Evolutionary conservation across 2,888 invertebrate genomes (phyloP).

Genomic region (Bimastos eiseni): DNA sequence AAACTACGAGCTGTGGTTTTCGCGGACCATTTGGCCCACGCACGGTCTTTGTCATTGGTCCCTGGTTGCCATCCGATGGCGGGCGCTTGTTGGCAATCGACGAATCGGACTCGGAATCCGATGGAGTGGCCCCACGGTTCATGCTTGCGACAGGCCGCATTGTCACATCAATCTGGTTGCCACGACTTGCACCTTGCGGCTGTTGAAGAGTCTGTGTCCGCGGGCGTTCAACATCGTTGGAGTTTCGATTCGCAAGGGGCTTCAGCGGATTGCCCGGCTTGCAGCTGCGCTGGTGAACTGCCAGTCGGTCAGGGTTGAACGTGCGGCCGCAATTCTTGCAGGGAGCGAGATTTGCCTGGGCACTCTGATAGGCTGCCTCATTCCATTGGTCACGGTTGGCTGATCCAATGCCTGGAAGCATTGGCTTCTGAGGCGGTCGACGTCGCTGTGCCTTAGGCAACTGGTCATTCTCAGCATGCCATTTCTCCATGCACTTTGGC

Average conservation of each 20-base stretch:
- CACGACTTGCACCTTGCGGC: slow-evolving; percentile 55
- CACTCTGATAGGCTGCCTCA: slow-evolving; percentile 68
- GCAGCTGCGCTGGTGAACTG: slow-evolving; percentile 70
- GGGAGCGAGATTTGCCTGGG: slow-evolving; percentile 66
- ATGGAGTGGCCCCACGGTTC: slow-evolving; percentile 35
- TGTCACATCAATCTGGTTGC: slow-evolving; percentile 45
- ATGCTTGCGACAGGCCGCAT: slow-evolving; percentile 33
- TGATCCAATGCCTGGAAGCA: slow-evolving; percentile 38
- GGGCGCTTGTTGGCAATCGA: background rate
- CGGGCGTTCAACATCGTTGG: slow-evolving; percentile 43
- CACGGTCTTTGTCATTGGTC: background rate
- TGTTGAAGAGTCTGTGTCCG: slow-evolving; percentile 51
- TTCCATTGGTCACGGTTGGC: slow-evolving; percentile 49
- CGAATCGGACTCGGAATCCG: slow-evolving; percentile 8
- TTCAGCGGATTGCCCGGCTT: slow-evolving; percentile 50
- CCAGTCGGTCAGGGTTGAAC: slow-evolving; percentile 72
- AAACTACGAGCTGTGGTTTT: slow-evolving; percentile 58
- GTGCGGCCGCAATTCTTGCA: slow-evolving; percentile 73
- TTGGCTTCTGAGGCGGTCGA: slow-evolving; percentile 68
- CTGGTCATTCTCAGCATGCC: slow-evolving; percentile 68
- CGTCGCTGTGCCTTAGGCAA: slow-evolving; percentile 66
- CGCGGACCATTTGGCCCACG: background rate
- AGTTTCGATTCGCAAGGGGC: slow-evolving; percentile 33
- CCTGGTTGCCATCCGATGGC: background rate
- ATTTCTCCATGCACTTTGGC: slow-evolving; percentile 72